A percentile compares a stretch with the other conserved stretches of the same genome.
Conservation (phyloP, 2,888 invertebrate species). For the Patella caerulea region DNA sequence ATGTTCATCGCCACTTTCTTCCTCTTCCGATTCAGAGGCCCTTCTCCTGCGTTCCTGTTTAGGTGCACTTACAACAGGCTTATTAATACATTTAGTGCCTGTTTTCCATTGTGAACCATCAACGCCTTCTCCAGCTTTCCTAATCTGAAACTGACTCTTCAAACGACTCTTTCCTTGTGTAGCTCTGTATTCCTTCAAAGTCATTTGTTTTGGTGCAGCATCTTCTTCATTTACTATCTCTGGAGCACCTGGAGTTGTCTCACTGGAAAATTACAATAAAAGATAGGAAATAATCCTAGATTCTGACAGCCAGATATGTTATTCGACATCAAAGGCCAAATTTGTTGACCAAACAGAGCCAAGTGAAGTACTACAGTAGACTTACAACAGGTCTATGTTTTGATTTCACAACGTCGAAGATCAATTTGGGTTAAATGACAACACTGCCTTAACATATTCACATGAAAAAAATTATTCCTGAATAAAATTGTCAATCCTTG, state of each 20-base stretch:
- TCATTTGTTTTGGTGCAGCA: conserved; percentile 88
- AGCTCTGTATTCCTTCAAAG: conserved; percentile 95
- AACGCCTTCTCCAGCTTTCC: conserved; percentile 95
- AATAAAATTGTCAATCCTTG: too few species aligned
- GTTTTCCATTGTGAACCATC: conserved; percentile 81
- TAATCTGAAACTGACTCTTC: conserved; percentile 90
- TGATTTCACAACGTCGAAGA: too few species aligned
- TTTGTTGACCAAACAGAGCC: too few species aligned
- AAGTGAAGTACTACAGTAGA: too few species aligned
- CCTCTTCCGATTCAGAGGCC: conserved; percentile 75
- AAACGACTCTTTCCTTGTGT: conserved; percentile 81
- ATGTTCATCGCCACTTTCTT: conserved; percentile 77
- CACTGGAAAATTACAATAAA: conserved; percentile 39
- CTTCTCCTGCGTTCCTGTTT: conserved; percentile 72
- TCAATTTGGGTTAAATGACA: too few species aligned
- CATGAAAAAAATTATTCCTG: too few species aligned
- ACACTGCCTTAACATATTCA: too few species aligned
- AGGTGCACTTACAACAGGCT: conserved; percentile 64
- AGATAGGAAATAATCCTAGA: too few species aligned
- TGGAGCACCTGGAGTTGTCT: conserved; percentile 51
- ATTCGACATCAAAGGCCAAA: too few species aligned
- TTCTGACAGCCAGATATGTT: too few species aligned
- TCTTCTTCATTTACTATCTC: conserved; percentile 72
- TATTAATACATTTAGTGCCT: conserved; percentile 75
- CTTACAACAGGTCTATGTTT: too few species aligned